A percentile compares a stretch with the other conserved stretches of the same genome.
These are phyloP conservation scores for Hippocampus barbouri DNA, from an alignment of 2,113 vertebrate genomes.

Conservation along the genomic window DNA sequence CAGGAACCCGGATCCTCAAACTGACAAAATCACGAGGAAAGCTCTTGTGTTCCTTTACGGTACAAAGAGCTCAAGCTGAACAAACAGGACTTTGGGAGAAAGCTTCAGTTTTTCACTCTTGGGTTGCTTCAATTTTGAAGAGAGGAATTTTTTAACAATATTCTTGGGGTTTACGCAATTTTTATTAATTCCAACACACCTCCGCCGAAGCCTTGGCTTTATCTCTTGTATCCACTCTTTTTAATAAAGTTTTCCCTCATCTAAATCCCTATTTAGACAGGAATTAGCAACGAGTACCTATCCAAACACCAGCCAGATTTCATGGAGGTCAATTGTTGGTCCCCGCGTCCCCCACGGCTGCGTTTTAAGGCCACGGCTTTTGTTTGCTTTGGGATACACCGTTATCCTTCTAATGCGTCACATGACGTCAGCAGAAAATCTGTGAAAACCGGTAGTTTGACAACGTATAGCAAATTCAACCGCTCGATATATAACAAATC, in stretches of 20 bases:
- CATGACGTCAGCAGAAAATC: too few species aligned
- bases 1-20: not conserved
- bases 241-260: not conserved
- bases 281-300: not conserved
- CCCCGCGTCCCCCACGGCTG: not conserved
- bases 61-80: slow-evolving; percentile 22
- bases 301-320: not conserved
- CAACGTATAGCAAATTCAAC: too few species aligned
- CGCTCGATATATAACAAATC: too few species aligned
- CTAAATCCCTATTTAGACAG: too few species aligned
- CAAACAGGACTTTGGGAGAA: slow-evolving; percentile 12
- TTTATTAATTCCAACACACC: not conserved
- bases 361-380: not conserved
- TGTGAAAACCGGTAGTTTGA: too few species aligned
- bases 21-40: slow-evolving; percentile 47
- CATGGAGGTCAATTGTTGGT: not conserved
- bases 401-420: not conserved
- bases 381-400: not conserved
- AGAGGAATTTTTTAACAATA: not conserved
- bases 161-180: not conserved
- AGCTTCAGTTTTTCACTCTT: slow-evolving; percentile 8
- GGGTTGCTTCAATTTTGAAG: not conserved
- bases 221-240: not conserved
- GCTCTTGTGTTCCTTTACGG: slow-evolving; percentile 27
- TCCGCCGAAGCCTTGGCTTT: not conserved